Evolutionary conservation across 92 coral and sea anemone species (phyloP), one percentile per base, ranked within the genome.

Genomic region (Bergia sp.): DNA sequence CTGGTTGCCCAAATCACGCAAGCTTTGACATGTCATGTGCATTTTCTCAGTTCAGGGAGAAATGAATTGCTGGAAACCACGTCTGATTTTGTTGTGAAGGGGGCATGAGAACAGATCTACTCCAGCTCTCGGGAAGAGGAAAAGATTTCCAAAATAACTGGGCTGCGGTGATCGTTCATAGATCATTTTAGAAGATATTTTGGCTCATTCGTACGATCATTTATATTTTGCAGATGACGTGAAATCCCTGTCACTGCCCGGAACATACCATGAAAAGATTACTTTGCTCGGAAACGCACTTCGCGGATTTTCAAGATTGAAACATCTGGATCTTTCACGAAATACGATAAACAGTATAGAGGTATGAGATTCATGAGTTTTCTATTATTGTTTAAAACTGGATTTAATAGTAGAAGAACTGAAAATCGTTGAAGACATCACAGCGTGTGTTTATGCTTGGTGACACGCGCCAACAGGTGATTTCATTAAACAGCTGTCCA

Each of bases 261-360:
- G 99, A 53, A 92, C 99, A 0, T 97, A 95, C 72, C 96, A 96
- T 77, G 99, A 97, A 89, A 97, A 97, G 87, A 90, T 97, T 64
- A 77, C 97, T 16, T 88, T 93, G 38, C 91, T 97, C 66, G 99
- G 98, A 38, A 89, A 92, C 11, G 82, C 99, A 36, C 93, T 97
- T 29, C 91, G 89, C 74, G 92, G 96, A 69, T 97, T 97, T 88
- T 91, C 98, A 11, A 90, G 99, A 61, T 94, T 97, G 49, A 97
- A 96, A 87, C 92, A 93, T 79, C 74, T 97, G 93, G 99, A 97
- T 79, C 93, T 97, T 42, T 97, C 99, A 67, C 88, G 99, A 9
- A 97, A 97, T 92, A 80, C 93, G 53, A 81, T 97, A 29, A 83
- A 89, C 1, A 91, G 89, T 64, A 88, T 93, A 36, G 97, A 97